A percentile compares a stretch with the other conserved stretches of the same genome.
These are phyloP conservation scores for Pristionchus japonicus DNA, from an alignment of 2,888 invertebrate species.

Conservation along the genomic window DNA sequence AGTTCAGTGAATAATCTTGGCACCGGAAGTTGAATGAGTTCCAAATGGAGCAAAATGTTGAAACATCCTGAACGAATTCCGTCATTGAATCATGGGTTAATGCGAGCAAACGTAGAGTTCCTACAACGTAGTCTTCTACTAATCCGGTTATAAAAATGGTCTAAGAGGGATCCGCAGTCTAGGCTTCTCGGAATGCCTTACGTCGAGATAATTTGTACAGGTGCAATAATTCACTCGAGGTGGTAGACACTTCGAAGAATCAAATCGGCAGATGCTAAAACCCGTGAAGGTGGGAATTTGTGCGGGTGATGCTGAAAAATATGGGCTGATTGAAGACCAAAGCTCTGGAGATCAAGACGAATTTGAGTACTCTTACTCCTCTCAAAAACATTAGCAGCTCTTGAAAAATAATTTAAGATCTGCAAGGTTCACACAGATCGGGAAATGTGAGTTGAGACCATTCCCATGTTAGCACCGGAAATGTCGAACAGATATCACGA, in stretches of 20 bases:
- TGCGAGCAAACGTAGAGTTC: too few relatives aligned
- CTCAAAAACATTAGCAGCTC: too few relatives aligned
- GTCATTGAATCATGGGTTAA: neutral
- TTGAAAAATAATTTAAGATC: too few relatives aligned
- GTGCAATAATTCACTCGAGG: neutral
- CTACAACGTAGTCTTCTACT: neutral
- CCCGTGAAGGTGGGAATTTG: neutral
- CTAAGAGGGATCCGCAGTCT: neutral
- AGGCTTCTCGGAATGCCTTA: neutral
- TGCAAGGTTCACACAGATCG: too few relatives aligned
- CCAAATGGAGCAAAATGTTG: neutral
- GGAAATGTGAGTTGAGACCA: too few relatives aligned
- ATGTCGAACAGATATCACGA: too few relatives aligned
- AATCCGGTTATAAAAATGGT: neutral
- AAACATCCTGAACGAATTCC: neutral
- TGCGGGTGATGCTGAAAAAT: neutral
- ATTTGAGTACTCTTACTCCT: too few relatives aligned
- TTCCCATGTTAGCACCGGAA: too few relatives aligned
- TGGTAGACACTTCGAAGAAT: neutral
- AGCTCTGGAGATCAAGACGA: too few relatives aligned
- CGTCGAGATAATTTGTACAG: neutral
- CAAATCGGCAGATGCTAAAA: too few relatives aligned
- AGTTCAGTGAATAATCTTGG: constrained; percentile 39
- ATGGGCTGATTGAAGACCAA: too few relatives aligned
- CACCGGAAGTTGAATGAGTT: too few relatives aligned